A percentile compares a stretch with the other conserved stretches of the same genome.
phyloP scores from a whole-genome alignment of 1,140 invertebrate genomes.

The Euschistus heros region DNA sequence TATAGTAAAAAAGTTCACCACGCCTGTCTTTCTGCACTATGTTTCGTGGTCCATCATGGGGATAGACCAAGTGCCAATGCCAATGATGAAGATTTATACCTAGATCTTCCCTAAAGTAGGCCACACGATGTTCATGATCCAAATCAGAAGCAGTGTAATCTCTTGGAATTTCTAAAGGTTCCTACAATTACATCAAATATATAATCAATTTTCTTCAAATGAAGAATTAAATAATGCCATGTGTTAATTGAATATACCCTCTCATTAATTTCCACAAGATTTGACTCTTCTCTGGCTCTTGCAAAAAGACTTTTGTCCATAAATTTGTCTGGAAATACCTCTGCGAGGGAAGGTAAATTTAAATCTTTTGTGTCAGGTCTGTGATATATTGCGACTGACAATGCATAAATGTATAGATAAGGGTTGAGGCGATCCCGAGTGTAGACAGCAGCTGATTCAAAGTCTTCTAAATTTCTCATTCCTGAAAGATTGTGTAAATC shows the following conservation, averaged over 20 bases:
- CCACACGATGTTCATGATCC: conserved; percentile 34
- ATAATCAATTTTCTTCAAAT: not conserved
- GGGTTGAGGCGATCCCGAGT: conserved; percentile 35
- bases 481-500: conserved; percentile 3
- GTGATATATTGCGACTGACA: conserved; percentile 36
- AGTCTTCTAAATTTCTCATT: conserved; percentile 30
- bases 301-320: conserved; percentile 23
- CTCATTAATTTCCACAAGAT: conserved; percentile 32
- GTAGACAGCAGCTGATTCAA: conserved; percentile 34
- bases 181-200: not conserved
- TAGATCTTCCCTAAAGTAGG: conserved; percentile 37
- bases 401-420: conserved; percentile 36
- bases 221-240: not conserved
- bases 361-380: conserved; percentile 30
- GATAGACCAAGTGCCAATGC: conserved; percentile 64
- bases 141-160: conserved; percentile 32
- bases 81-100: conserved; percentile 50
- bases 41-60: conserved; percentile 38
- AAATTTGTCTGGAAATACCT: conserved; percentile 33
- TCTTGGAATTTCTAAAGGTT: conserved; percentile 24
- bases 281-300: conserved; percentile 13
- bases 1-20: conserved; percentile 62
- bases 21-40: conserved; percentile 51
- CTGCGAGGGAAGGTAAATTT: conserved; percentile 32
- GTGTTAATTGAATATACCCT: not conserved